Evolutionary conservation across 1,140 invertebrate species (phyloP).

Genomic region (Eubasilissa regina): DNA sequence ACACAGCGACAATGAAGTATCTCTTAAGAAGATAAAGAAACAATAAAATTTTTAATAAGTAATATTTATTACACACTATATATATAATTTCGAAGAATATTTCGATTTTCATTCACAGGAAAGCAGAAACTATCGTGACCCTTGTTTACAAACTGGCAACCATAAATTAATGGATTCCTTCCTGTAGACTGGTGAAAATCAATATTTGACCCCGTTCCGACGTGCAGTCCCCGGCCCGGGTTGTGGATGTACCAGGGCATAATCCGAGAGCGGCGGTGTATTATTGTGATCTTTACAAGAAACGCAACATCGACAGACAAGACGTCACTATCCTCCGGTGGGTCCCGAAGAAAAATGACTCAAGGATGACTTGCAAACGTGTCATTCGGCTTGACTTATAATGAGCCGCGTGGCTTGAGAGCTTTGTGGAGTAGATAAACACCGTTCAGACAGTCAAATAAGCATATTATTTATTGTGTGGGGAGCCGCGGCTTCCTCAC

Average conservation of each 20-base stretch:
- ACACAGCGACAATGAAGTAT: too few species aligned
- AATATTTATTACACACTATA: too few species aligned
- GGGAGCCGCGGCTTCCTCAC: conserved; percentile 33
- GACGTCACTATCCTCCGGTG: conserved; percentile 42
- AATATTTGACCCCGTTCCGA: conserved; percentile 48
- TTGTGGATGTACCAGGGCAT: background rate
- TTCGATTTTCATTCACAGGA: too few species aligned
- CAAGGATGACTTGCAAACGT: conserved; percentile 58
- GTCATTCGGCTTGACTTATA: conserved; percentile 54
- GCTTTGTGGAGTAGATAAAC: conserved; percentile 58
- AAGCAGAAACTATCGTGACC: background rate
- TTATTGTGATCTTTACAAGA: conserved; percentile 28
- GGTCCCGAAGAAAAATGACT: conserved; percentile 56
- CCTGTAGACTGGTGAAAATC: conserved; percentile 41
- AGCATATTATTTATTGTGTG: conserved; percentile 56
- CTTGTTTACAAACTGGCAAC: conserved; percentile 6
- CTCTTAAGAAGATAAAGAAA: too few species aligned
- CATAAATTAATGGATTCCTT: background rate
- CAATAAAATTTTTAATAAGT: too few species aligned
- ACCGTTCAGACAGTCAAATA: conserved; percentile 60
- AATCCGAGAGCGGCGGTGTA: conserved; percentile 5
- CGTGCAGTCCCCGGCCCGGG: conserved; percentile 12
- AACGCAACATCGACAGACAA: conserved; percentile 29
- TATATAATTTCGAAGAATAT: too few species aligned
- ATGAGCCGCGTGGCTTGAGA: conserved; percentile 53